Percentiles rank a stretch among this genome's conserved stretches.
phyloP scores from a whole-genome alignment of 2,888 invertebrate genomes.

The Rhagophthalmus giganteus region DNA sequence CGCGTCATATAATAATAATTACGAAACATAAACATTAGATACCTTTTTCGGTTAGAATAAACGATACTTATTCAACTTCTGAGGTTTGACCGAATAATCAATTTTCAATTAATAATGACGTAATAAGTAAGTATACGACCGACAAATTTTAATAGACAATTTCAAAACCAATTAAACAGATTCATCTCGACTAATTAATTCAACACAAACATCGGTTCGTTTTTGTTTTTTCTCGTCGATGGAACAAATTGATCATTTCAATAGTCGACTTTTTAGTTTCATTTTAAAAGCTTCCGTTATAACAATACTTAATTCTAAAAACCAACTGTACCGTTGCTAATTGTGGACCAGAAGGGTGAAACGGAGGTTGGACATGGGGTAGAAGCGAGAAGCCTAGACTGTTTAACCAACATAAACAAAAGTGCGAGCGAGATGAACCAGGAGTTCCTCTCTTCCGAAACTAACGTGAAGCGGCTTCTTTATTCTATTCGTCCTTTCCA shows the following conservation, averaged over 20 bases:
- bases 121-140: too few relatives aligned
- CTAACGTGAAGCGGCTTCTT: constrained; percentile 30
- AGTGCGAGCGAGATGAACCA: constrained; percentile 20
- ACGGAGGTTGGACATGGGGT: constrained; percentile 8
- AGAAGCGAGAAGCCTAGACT: constrained; percentile 12
- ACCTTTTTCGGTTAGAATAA: too few relatives aligned
- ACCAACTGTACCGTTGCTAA: constrained; percentile 26
- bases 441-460: constrained; percentile 30
- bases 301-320: constrained; percentile 6
- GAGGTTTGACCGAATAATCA: too few relatives aligned
- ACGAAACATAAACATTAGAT: too few relatives aligned
- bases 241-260: not conserved
- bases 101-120: not conserved
- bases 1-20: too few relatives aligned
- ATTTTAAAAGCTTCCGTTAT: not conserved
- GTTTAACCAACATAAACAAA: constrained; percentile 5
- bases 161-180: not conserved
- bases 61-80: too few relatives aligned
- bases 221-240: not conserved
- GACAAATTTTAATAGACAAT: not conserved
- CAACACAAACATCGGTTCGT: not conserved
- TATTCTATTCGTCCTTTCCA: constrained; percentile 29
- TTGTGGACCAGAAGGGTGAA: constrained; percentile 24
- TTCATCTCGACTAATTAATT: not conserved
- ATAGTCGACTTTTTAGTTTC: not conserved